phyloP scores from a whole-genome alignment of 1,140 invertebrate species.

The Sminthurides bifidus region DNA sequence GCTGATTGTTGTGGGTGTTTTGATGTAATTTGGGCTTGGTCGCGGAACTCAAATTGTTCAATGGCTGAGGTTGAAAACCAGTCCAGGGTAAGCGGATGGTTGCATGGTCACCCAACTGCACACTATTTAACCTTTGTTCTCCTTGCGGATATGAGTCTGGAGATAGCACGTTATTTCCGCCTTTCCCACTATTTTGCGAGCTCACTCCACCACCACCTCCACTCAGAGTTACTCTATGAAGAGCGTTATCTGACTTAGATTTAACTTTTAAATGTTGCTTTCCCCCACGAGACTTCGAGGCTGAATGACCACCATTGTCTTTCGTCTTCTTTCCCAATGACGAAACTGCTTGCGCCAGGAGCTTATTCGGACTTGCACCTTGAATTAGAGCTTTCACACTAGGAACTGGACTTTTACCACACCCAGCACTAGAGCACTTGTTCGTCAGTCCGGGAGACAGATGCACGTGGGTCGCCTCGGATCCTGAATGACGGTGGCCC shows the following conservation, averaged over 20 bases:
- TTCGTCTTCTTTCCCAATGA: constrained; percentile 27
- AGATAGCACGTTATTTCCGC: not conserved
- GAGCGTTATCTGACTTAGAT: constrained; percentile 37
- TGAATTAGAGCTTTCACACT: constrained; percentile 4
- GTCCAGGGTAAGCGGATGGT: constrained; percentile 31
- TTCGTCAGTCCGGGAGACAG: constrained; percentile 33
- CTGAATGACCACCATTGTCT: not conserved
- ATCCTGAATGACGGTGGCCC: constrained; percentile 3
- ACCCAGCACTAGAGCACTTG: not conserved
- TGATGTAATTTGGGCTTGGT: constrained; percentile 10
- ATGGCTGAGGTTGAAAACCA: constrained; percentile 11
- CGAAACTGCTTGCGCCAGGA: constrained; percentile 21
- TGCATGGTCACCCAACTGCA: constrained; percentile 29
- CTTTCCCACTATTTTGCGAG: not conserved
- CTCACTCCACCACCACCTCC: constrained; percentile 1
- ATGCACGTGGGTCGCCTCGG: constrained; percentile 34
- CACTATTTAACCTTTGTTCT: constrained; percentile 27
- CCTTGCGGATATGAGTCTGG: constrained; percentile 10
- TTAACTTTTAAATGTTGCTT: constrained; percentile 31
- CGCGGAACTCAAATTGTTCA: constrained; percentile 29
- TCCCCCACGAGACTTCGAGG: not conserved
- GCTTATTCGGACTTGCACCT: constrained; percentile 15
- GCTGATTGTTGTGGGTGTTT: constrained; percentile 27
- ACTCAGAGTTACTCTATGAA: constrained; percentile 32
- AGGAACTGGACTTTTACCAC: constrained; percentile 10